phyloP scores from a whole-genome alignment of 2,113 vertebrate species.

The Dicentrarchus labrax region DNA sequence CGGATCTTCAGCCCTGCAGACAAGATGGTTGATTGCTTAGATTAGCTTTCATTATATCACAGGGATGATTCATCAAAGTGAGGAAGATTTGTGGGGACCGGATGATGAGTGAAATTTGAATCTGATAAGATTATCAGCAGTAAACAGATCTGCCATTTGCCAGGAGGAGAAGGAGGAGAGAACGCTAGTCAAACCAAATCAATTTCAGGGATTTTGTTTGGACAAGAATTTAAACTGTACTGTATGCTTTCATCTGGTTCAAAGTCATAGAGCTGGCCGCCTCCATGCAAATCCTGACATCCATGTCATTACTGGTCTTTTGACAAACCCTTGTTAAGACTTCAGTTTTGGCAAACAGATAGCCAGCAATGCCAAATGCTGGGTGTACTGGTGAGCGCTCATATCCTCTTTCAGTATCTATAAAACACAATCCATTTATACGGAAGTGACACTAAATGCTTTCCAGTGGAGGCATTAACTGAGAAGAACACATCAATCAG shows the following conservation, averaged over 20 bases:
- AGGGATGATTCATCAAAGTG: slow-evolving; percentile 33
- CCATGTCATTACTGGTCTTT: slow-evolving; percentile 7
- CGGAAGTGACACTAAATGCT: slow-evolving; percentile 49
- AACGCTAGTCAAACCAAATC: slow-evolving; percentile 1
- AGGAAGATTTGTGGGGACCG: slow-evolving; percentile 42
- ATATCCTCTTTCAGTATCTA: slow-evolving; percentile 20
- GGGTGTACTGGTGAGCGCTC: slow-evolving; percentile 1
- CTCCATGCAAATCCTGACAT: not conserved
- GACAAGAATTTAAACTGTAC: slow-evolving; percentile 17
- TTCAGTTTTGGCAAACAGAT: slow-evolving; percentile 24
- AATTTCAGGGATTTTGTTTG: slow-evolving; percentile 27
- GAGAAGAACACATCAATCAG: slow-evolving; percentile 42
- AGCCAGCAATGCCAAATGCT: not conserved
- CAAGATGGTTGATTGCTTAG: slow-evolving; percentile 16
- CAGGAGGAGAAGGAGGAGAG: slow-evolving; percentile 32
- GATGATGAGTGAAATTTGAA: slow-evolving; percentile 57
- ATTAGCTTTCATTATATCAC: slow-evolving; percentile 49
- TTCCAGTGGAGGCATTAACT: slow-evolving; percentile 33
- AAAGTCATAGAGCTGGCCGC: not conserved
- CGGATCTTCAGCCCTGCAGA: slow-evolving; percentile 91
- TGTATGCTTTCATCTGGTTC: not conserved
- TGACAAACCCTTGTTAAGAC: slow-evolving; percentile 3
- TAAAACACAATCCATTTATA: slow-evolving; percentile 38
- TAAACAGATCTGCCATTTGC: slow-evolving; percentile 60
- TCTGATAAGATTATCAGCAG: slow-evolving; percentile 71